Conservation (phyloP, 1,140 invertebrate genomes). For the Lineus longissimus region DNA sequence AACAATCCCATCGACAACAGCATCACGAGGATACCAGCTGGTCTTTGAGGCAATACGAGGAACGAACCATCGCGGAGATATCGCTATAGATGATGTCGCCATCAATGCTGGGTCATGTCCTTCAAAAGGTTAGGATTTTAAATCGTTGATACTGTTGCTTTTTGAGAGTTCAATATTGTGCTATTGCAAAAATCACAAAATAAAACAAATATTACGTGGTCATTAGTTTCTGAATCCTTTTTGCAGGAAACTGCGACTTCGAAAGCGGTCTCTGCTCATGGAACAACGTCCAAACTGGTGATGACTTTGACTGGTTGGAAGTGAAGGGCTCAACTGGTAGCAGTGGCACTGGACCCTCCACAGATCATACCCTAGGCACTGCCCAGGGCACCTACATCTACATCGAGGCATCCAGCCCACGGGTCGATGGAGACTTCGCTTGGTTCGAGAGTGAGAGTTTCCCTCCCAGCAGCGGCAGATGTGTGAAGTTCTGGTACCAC, state of each 20-base stretch:
- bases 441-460: conserved; percentile 21
- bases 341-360: conserved; percentile 27
- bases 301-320: conserved; percentile 38
- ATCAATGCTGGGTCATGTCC: conserved; percentile 26
- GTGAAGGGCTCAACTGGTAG: conserved; percentile 25
- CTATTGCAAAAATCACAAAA: too few species aligned
- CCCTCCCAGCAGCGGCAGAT: conserved; percentile 10
- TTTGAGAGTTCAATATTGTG: too few species aligned
- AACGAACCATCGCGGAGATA: conserved; percentile 61
- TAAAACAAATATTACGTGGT: too few species aligned
- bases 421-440: conserved; percentile 32
- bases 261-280: conserved; percentile 20
- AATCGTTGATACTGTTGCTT: too few species aligned
- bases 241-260: too few species aligned
- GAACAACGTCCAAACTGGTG: conserved; percentile 23
- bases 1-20: background rate
- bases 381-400: conserved; percentile 25
- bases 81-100: conserved; percentile 41
- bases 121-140: too few species aligned
- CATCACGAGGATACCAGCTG: conserved; percentile 52
- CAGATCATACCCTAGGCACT: conserved; percentile 32
- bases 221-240: too few species aligned
- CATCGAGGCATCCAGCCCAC: conserved; percentile 41
- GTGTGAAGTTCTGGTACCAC: conserved; percentile 45
- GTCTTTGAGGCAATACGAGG: conserved; percentile 66